Base-by-base conservation (phyloP, 2,888 invertebrate genomes). In the Apamea sordens region DNA sequence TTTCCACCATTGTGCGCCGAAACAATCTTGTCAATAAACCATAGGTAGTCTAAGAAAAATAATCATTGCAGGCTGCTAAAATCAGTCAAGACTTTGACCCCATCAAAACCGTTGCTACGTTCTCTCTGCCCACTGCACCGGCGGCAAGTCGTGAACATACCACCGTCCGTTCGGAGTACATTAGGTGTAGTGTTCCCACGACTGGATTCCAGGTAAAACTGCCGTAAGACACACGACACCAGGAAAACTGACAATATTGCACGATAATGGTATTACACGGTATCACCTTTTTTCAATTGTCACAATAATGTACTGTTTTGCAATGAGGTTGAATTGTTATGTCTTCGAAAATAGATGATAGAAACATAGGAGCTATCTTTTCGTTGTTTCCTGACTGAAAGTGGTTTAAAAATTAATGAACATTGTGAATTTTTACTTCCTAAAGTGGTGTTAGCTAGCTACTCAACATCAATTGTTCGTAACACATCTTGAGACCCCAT, bases 121-220 rank as follows among this genome's bases (percentile, higher is more conserved):
- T 47, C 36, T 36, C 36, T 47, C 72, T 79, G 64, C 61, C 64
- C 15, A 41, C 13, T 24, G n/a, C 36, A 10, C 18, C 18, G 61
- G 15, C 18, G 28, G n/a, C 41, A 56, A 56, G 59, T 65, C 84
- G 64, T 84, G 68, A 77, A 65, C 77, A 83, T 86, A 81, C 70
- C 86, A 71, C 0, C 10, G 67, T 63, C 63, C 67, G 72, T 88
- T 88, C 86, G 80, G 80, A 68, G 89, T 88, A 89, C 67, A 64
- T 77, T 53, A 76, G 84, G 83, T 83, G 88, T 89, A 78, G 74
- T 56, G 88, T 92, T 92, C 92, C 86, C 92, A 92, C 90, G 90
- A 75, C 68, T 47, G 76, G 67, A 36, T 92, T 92, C 92, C 88
- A 83, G 83, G 92, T 92, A 92, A 84, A 83, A 67, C 69, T 61